Evolutionary conservation across 2,113 vertebrate genomes (phyloP).

Genomic region (Apteryx mantelli): DNA sequence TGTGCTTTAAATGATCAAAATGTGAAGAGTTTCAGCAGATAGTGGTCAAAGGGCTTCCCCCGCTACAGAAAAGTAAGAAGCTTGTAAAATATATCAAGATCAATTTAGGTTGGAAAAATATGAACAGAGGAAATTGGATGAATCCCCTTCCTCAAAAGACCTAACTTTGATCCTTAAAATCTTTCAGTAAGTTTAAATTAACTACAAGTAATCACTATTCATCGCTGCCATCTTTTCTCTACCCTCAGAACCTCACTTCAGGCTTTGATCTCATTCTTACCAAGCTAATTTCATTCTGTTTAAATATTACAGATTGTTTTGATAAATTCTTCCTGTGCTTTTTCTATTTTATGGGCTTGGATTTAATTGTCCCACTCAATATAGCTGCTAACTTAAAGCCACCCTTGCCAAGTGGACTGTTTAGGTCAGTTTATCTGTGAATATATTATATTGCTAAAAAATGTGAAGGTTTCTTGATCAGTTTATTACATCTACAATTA

Average conservation of each 20-base stretch:
- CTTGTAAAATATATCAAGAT: constrained; percentile 25
- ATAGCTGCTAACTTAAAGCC: neutral
- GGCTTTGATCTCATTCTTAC: constrained; percentile 52
- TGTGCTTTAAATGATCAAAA: neutral
- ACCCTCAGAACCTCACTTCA: constrained; percentile 16
- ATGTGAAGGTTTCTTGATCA: neutral
- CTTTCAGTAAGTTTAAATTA: constrained; percentile 57
- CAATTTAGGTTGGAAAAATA: constrained; percentile 37
- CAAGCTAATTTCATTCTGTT: constrained; percentile 40
- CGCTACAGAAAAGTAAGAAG: neutral
- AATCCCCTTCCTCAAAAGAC: constrained; percentile 38
- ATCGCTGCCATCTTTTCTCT: constrained; percentile 38
- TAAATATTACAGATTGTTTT: constrained; percentile 43
- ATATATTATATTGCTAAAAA: neutral
- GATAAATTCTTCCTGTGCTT: neutral
- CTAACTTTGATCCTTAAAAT: constrained; percentile 56
- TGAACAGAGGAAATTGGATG: constrained; percentile 43
- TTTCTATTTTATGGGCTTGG: neutral
- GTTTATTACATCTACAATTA: constrained; percentile 33
- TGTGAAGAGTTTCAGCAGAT: neutral
- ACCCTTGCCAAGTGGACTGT: neutral
- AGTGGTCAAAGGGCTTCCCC: neutral
- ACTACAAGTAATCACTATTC: constrained; percentile 38
- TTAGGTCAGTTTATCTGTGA: neutral
- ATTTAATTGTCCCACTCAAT: neutral